Base-by-base conservation (phyloP, 1,140 invertebrate species). In the Drosophila sechellia region DNA sequence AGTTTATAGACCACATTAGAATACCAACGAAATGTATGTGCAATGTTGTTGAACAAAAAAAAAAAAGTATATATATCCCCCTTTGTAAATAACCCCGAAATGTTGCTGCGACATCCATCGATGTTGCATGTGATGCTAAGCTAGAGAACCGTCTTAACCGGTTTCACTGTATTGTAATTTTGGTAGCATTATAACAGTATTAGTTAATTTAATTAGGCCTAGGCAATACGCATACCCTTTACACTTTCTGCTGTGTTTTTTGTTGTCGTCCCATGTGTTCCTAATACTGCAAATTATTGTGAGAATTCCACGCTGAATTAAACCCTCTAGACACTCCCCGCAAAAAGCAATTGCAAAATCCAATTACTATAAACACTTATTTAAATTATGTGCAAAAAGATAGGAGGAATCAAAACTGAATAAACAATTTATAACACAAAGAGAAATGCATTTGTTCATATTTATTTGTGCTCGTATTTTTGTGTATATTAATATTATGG, bases 361-460 rank as follows among this genome's bases (percentile, higher is more conserved):
- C 61, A 43, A 74, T 57, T 57, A 83, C 45, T 79, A 59, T 76
- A 69, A 65, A 68, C 77, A 83, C 71, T 65, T 68, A 89, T 83
- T 89, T 77, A 89, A 87, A 87, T 89, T 66, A 89, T 89, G 84
- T 89, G 84, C 84, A 89, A 86, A 89, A 86, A 53, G 22, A 60
- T 42, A 37, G 40, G 46, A 72, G 35, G 25, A 76, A 76, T 61
- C 53, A 48, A 66, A 76, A 65, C 46, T 49, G 71, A 85, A 86
- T 87, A 86, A 86, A 86, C 79, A 78, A 86, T 86, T 83, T 86
- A 86, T 86, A 87, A 86, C 83, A 86, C 79, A 83, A 81, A 61
- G 42, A 46, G 40, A 50, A 53, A 50, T 27, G 25, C 52, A 31
- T 56, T 69, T 40, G 50, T 56, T 49, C 63, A 48, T 56, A 54